Base-by-base conservation (phyloP, 92 coral and sea anemone genomes). In the Heteractis magnifica region DNA sequence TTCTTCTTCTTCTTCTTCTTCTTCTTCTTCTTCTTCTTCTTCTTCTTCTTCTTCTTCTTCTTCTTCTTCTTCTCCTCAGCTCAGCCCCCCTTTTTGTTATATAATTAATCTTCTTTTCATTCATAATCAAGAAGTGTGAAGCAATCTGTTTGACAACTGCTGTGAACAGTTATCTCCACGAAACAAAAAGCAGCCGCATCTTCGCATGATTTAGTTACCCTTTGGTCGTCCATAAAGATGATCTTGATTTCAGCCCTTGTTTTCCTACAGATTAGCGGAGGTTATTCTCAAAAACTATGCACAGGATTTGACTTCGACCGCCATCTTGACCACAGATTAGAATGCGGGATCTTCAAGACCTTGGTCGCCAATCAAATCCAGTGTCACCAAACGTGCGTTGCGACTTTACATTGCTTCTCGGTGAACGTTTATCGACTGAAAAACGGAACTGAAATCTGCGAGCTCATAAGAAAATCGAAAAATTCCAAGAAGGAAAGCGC, bases 301-400 rank as follows among this genome's bases (percentile, higher is more conserved):
- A 49, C 79, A 16, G 79, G 79, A 51, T 52, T 21, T 56, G 49
- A 56, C 58, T 76, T 76, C 49, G 10, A 50, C 10, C 79, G 79
- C n/a, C 26, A 76, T 51, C 20, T 76, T 34, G 58, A 76, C 59
- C 6, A 51, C 41, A 59, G 58, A 15, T 76, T 78, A 21, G 18
- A 56, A 9, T 78, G 81, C 56, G 81, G 81, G 48, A 21, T 78
- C 15, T 78, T 78, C 81, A 78, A 56, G 49, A 78, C 81, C 48
- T 18, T 53, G 70, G 18, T 26, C 21, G 81, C 81, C 10, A 16
- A 78, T 26, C 58, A 50, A 10, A 20, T 78, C 20, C 48, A 78
- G 11, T 78, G 81, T 48, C 81, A 78, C 21, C 14, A 53, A 64
- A 59, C 16, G 10, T 78, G 81, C 56, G 81, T 49, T 6, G 50